Conservation (phyloP, 2,113 vertebrate species). For the Sarotherodon lohbergeri region DNA sequence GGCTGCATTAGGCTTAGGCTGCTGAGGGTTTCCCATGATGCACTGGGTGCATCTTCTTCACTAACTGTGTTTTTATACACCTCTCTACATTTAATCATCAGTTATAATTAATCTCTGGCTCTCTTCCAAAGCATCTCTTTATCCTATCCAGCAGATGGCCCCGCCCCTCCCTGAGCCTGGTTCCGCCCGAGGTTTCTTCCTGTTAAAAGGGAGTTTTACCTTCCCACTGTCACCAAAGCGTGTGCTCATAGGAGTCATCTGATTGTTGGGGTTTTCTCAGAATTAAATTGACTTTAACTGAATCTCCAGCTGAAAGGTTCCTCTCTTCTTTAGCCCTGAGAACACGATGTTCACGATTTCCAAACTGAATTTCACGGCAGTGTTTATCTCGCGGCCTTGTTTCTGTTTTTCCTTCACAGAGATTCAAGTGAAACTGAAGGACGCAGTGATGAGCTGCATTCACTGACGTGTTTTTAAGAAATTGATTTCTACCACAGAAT, state of each 20-base stretch:
- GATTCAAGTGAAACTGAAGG: not conserved
- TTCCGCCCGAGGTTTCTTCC: rapidly evolving
- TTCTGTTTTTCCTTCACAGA: not conserved
- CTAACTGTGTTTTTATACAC: not conserved
- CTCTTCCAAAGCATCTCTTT: not conserved
- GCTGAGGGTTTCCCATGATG: rapidly evolving
- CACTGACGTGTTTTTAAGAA: not conserved
- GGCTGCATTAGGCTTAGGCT: not conserved
- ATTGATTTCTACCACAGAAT: not conserved
- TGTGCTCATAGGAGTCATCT: not conserved
- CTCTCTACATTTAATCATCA: not conserved
- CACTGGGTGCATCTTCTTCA: not conserved
- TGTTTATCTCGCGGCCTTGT: not conserved
- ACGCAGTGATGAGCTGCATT: rapidly evolving
- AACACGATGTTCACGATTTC: not conserved
- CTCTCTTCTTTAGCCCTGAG: not conserved
- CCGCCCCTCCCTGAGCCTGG: not conserved
- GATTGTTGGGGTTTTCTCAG: too few species aligned
- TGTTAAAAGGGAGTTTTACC: not conserved
- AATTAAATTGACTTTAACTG: too few species aligned
- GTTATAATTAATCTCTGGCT: rapidly evolving
- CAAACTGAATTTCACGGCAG: not conserved
- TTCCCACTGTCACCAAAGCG: not conserved
- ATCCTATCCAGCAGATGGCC: not conserved
- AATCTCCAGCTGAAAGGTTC: too few species aligned